Conservation (phyloP, 2,888 invertebrate genomes). For the Plagiodera versicolora region DNA sequence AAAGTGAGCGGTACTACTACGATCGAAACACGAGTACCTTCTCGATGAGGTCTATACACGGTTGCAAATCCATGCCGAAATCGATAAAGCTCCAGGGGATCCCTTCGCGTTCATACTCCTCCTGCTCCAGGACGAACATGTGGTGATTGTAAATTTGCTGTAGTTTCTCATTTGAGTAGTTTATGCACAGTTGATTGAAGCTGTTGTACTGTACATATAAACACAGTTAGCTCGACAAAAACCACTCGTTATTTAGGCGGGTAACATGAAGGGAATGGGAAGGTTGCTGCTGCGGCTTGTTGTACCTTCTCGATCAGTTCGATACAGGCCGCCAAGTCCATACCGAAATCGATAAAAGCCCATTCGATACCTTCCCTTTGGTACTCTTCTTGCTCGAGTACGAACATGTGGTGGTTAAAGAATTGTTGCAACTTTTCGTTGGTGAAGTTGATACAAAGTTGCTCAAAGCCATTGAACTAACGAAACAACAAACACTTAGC, state of each 20-base stretch:
- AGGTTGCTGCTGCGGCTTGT: not conserved
- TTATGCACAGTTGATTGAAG: constrained; percentile 95
- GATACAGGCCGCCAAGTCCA: constrained; percentile 85
- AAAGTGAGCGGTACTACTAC: constrained; percentile 13
- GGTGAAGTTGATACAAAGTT: constrained; percentile 93
- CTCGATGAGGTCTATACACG: constrained; percentile 88
- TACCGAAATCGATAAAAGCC: constrained; percentile 92
- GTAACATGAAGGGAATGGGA: not conserved
- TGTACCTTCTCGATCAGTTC: constrained; percentile 77
- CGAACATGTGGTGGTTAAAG: constrained; percentile 95
- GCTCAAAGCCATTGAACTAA: constrained; percentile 89
- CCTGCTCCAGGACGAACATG: constrained; percentile 96
- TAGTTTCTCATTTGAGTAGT: constrained; percentile 93
- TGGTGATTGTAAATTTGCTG: constrained; percentile 97
- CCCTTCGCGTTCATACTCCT: constrained; percentile 91
- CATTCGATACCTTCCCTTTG: constrained; percentile 88
- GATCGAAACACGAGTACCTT: no score
- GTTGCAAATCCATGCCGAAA: constrained; percentile 92
- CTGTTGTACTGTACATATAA: constrained; percentile 80
- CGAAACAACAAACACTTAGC: constrained; percentile 39
- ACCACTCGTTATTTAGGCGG: constrained; percentile 16
- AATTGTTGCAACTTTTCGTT: constrained; percentile 93
- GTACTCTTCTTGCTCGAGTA: constrained; percentile 92
- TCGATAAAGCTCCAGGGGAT: constrained; percentile 92
- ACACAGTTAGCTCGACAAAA: constrained; percentile 32